Conservation (phyloP, 2,888 invertebrate species). For the Fissipunctia ypsillon region DNA sequence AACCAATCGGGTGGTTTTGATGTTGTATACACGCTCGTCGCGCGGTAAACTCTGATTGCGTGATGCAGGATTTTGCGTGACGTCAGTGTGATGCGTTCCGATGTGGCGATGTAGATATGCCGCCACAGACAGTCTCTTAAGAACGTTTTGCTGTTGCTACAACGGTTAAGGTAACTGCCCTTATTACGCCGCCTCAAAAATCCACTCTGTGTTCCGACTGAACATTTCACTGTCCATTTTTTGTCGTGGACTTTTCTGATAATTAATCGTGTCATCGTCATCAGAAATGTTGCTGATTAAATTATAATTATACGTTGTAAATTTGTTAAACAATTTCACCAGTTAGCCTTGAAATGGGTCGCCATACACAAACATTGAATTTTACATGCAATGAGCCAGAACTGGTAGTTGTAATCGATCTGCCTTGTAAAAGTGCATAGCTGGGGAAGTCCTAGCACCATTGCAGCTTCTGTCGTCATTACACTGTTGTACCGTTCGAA, state of each 20-base stretch:
- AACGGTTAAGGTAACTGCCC: too few species aligned
- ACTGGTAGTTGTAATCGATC: not conserved
- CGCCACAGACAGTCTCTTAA: too few species aligned
- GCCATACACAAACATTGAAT: not conserved
- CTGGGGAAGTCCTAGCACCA: conserved; percentile 31
- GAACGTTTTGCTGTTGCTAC: too few species aligned
- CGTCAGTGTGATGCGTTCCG: too few species aligned
- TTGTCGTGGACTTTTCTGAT: not conserved
- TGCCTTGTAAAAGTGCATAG: not conserved
- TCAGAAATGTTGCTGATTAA: not conserved
- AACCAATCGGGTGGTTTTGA: too few species aligned
- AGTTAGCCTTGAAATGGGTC: not conserved
- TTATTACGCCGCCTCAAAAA: too few species aligned
- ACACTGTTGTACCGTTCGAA: conserved; percentile 17
- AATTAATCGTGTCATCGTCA: not conserved
- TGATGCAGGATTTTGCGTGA: too few species aligned
- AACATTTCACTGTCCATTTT: not conserved
- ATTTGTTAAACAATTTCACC: not conserved
- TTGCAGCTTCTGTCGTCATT: not conserved
- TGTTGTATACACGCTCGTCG: too few species aligned
- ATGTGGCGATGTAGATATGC: too few species aligned
- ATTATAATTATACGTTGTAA: too few species aligned
- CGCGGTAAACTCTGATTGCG: too few species aligned
- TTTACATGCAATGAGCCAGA: not conserved
- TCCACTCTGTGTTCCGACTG: too few species aligned